These are phyloP conservation scores for Pseudolaguvia tuberculata DNA, from an alignment of 2,113 vertebrate species.

Conservation along the genomic window DNA sequence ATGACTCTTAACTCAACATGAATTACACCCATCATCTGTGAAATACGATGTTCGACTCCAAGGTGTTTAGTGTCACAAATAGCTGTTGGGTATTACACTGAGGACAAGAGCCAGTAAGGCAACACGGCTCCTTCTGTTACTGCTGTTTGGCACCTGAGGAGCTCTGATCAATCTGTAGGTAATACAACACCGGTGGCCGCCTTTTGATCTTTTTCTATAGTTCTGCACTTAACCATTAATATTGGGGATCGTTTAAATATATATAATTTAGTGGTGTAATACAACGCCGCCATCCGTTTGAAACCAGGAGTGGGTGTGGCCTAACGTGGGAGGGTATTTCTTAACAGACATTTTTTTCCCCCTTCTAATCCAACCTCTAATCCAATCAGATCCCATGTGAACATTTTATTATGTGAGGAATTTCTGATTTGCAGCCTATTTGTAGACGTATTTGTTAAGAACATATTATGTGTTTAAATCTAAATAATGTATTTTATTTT, in stretches of 20 bases:
- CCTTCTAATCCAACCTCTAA: background rate
- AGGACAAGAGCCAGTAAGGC: conserved; percentile 35
- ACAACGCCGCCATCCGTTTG: background rate
- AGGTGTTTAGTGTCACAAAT: conserved; percentile 35
- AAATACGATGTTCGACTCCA: conserved; percentile 9
- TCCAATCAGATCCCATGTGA: background rate
- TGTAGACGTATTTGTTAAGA: background rate
- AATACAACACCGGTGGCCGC: conserved; percentile 7
- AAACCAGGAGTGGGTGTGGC: background rate
- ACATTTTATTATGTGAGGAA: background rate
- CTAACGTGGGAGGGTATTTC: background rate
- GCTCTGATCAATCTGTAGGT: conserved; percentile 25
- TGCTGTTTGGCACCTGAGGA: conserved; percentile 39
- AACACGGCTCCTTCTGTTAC: conserved; percentile 33
- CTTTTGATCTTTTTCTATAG: conserved; percentile 30
- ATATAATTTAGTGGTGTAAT: conserved; percentile 10
- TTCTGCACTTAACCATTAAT: background rate
- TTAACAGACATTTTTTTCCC: background rate
- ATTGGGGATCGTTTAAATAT: background rate
- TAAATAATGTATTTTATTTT: background rate
- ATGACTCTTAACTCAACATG: conserved; percentile 49
- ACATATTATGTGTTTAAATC: background rate
- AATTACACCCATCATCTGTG: conserved; percentile 63
- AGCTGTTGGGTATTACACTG: conserved; percentile 34
- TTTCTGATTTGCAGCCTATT: background rate